Percentiles rank a stretch among this genome's conserved stretches.
Conservation (phyloP, 2,797 vertebrate genomes). For the Alcedo atthis region DNA sequence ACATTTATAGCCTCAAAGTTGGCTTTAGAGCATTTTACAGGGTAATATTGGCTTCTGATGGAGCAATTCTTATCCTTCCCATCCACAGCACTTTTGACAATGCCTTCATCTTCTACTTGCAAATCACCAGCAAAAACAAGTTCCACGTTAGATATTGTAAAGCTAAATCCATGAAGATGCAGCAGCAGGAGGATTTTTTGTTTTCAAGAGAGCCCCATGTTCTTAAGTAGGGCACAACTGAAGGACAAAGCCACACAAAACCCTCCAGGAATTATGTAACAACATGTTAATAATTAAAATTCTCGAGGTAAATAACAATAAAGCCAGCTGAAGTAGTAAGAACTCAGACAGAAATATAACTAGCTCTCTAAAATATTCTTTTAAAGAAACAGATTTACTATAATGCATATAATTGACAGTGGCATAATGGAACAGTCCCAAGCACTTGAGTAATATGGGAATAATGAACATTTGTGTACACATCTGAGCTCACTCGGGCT, state of each 20-base stretch:
- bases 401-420: fast-evolving
- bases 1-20: neutral
- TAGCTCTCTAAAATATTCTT: fast-evolving
- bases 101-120: neutral
- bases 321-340: neutral
- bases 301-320: neutral
- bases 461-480: neutral
- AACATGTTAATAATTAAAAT: neutral
- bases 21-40: neutral
- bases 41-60: neutral
- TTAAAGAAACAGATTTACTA: neutral
- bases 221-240: neutral
- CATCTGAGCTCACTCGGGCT: neutral
- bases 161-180: neutral
- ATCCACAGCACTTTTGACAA: neutral
- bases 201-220: no score
- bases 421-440: neutral
- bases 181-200: neutral
- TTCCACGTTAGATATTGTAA: neutral
- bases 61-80: neutral
- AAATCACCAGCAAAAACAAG: neutral
- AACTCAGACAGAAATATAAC: neutral
- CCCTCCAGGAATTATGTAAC: neutral
- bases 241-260: neutral
- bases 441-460: neutral